Percentiles rank a stretch among this genome's conserved stretches.
Evolutionary conservation across 1,140 invertebrate species (phyloP).

Genomic region (Halictus rubicundus): DNA sequence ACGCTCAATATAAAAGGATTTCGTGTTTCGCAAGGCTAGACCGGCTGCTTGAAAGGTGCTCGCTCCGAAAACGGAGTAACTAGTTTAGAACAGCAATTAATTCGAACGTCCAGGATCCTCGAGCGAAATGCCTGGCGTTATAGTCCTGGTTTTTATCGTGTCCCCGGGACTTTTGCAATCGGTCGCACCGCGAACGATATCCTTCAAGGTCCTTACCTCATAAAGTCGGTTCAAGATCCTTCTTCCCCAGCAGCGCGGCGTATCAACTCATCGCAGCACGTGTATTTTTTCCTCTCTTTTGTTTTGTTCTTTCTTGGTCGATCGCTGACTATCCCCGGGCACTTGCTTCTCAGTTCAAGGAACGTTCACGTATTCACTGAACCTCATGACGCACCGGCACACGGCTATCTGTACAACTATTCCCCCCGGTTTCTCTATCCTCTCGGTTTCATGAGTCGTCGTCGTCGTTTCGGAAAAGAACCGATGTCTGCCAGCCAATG

Average conservation of each 20-base stretch:
- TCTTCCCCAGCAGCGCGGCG: slow-evolving; percentile 29
- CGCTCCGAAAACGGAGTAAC: not conserved
- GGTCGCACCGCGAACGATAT: no score
- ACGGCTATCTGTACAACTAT: not conserved
- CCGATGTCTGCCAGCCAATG: slow-evolving; percentile 73
- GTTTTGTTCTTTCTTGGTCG: slow-evolving; percentile 3
- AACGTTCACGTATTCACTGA: slow-evolving; percentile 32
- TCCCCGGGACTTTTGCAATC: no score
- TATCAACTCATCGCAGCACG: slow-evolving; percentile 66
- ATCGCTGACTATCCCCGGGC: not conserved
- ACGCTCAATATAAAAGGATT: not conserved
- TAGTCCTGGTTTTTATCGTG: no score
- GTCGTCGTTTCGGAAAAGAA: slow-evolving; percentile 62
- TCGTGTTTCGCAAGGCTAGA: not conserved
- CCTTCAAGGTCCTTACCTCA: slow-evolving; percentile 48
- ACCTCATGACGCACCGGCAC: slow-evolving; percentile 43
- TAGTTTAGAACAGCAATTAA: not conserved
- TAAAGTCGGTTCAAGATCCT: slow-evolving; percentile 53
- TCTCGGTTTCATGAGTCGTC: slow-evolving; percentile 52
- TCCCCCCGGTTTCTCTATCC: not conserved
- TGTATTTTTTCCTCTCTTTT: slow-evolving; percentile 13
- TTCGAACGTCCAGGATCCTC: not conserved
- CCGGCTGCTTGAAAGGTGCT: no score
- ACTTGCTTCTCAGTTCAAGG: slow-evolving; percentile 1
- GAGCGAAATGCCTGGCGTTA: no score